Base-by-base conservation (phyloP, 2,888 invertebrate species). In the Endotricha flammealis region DNA sequence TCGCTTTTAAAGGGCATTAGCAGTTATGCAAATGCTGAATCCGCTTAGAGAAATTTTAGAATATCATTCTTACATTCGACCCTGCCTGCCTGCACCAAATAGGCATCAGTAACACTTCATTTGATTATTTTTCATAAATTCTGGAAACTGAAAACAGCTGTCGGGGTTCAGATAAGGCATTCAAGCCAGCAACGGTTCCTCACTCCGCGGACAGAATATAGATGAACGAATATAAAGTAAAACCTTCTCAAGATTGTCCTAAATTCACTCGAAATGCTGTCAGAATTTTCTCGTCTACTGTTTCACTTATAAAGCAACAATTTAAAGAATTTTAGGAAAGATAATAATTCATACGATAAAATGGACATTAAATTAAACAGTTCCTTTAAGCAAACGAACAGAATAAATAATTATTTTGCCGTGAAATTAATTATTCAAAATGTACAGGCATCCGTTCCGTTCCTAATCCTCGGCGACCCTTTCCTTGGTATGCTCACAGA, bases 161-260 rank as follows among this genome's bases (percentile, higher is more conserved):
- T 62, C 50, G 55, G 50, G 59, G 60, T 65, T 65, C 50, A 53
- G 64, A 66, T 72, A 73, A 71, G 57, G 58, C 70, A 76, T 73
- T 73, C 70, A 60, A 61, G 57, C 56, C 64, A 61, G 62, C 62
- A 53, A 43, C 46, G 54, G 57, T 57, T 59, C 55, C 51, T 55
- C 50, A 48, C 41, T 52, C 36, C 41, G 52, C 55, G 50, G 39
- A 36, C 50, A 46, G 76, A 74, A 78, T 77, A 76, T 66, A 71
- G 64, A 77, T 78, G 70, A 68, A 68, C 59, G 58, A 59, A 67
- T 62, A 65, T 66, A 70, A 64, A 67, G 65, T 66, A 56, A 48
- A 61, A 56, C 53, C 64, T 62, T 62, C 51, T 49, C 51, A 50
- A 59, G 63, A 59, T 62, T 64, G 53, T 53, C 49, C 53, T 48